Base-by-base conservation (phyloP, 2,797 vertebrate species). In the Odontamblyopus lacepedii region DNA sequence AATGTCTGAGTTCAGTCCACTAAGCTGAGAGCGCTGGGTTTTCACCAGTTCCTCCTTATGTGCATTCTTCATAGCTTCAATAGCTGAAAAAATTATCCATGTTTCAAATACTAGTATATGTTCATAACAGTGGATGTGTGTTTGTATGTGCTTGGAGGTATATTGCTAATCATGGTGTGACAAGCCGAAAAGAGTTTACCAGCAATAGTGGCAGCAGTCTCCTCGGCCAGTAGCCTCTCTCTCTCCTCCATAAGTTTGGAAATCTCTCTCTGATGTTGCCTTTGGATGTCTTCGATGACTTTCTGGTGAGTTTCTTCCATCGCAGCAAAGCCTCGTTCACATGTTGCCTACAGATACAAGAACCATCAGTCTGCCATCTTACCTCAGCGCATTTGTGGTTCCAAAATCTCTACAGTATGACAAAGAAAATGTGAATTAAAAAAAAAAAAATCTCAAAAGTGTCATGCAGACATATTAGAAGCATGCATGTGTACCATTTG, bases 291-390 rank as follows among this genome's bases (percentile, higher is more conserved):
- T 57, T 97, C 97, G 0, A 99, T 94, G 78, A 98, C 95, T 87
- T 98, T 99, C 77, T 98, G 97, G 86, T 99, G 97, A 0, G 97
- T 99, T 85, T 99, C 97, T 83, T 99, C 98, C 98, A 99, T 99
- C 51, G 96, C 96, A 13, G 96, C 93, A 88, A 99, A 99, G 53
- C 98, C 98, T 59, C 97, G 95, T 87, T 99, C 98, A 70, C 98
- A 99, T 0, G 98, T 99, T 77, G 97, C 97, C 98, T 99, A 83
- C 13, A 32, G 53, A 44, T 50, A 29, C 26, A 69, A 61, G 78
- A 6, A 38, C 70, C 61, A 62, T 60, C 32, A 35, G 15, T 76
- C 3, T 8, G 44, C 19, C 23, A 41, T 63, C 16, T 41, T 6
- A 70, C 18, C 26, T 7, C 59, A 62, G 8, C n/a, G 44, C 69